These are phyloP conservation scores for Gymnopithys bicolor DNA, from an alignment of 2,797 vertebrate species.

Conservation along the genomic window DNA sequence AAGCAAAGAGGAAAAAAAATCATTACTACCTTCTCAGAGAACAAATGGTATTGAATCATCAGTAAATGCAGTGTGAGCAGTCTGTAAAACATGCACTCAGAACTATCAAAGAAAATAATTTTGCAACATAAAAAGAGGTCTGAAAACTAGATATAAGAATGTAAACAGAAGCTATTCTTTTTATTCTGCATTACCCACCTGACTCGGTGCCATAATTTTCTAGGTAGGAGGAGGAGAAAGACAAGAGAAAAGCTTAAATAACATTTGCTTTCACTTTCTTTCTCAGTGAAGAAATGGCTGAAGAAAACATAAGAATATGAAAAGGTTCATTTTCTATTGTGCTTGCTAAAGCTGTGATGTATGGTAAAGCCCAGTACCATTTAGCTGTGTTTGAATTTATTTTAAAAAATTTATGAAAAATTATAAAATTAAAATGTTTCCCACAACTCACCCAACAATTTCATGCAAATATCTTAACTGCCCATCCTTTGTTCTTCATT, in stretches of 20 bases:
- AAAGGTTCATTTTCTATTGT: slow-evolving; percentile 15
- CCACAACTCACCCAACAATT: slow-evolving; percentile 15
- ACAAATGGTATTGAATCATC: slow-evolving; percentile 2
- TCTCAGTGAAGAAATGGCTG: slow-evolving; percentile 4
- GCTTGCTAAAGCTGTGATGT: background rate
- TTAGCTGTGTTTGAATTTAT: slow-evolving; percentile 16
- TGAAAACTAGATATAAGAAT: background rate
- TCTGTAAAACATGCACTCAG: background rate
- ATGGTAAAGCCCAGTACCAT: background rate
- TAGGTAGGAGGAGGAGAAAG: slow-evolving; percentile 16
- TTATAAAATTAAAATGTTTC: slow-evolving; percentile 47
- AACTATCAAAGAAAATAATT: slow-evolving; percentile 10
- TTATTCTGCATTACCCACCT: slow-evolving; percentile 9
- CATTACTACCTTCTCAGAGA: background rate
- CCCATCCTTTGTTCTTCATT: background rate
- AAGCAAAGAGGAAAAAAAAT: background rate
- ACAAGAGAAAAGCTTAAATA: slow-evolving; percentile 6
- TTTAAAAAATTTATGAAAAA: slow-evolving; percentile 33
- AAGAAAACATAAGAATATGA: slow-evolving; percentile 23
- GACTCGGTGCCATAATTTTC: slow-evolving; percentile 43
- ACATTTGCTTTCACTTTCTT: background rate
- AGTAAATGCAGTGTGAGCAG: background rate
- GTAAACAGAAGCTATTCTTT: slow-evolving; percentile 33
- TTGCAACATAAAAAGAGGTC: background rate
- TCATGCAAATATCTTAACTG: slow-evolving; percentile 39